Evolutionary conservation across 1,140 invertebrate genomes (phyloP).

Genomic region (Ladona fulva): DNA sequence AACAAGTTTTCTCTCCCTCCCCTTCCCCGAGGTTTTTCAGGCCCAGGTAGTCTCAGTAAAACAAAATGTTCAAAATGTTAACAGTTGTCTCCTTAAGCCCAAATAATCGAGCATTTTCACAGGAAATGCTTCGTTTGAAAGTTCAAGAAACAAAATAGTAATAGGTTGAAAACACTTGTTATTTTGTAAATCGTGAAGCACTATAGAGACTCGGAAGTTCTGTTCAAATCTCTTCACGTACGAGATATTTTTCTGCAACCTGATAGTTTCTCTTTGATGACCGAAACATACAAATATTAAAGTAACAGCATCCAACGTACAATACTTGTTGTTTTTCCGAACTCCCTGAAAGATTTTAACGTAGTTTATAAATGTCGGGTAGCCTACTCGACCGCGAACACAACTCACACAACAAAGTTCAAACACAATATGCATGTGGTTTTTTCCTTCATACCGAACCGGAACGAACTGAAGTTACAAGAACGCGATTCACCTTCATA

Average conservation of each 20-base stretch:
- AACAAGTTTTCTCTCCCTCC: too few relatives aligned
- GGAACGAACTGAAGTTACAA: too few relatives aligned
- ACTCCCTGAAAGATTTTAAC: not conserved
- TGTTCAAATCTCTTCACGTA: not conserved
- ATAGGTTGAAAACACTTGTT: not conserved
- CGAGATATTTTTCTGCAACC: not conserved
- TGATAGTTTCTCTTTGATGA: not conserved
- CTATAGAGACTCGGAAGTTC: not conserved
- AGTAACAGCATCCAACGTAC: not conserved
- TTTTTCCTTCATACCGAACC: not conserved
- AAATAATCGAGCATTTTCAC: not conserved
- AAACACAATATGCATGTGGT: not conserved
- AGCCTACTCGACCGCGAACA: not conserved
- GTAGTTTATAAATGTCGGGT: not conserved
- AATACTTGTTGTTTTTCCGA: not conserved
- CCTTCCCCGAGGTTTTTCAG: not conserved
- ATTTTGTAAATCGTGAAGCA: not conserved
- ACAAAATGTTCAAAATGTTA: conserved; percentile 5
- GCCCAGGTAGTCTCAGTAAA: not conserved
- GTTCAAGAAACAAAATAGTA: not conserved
- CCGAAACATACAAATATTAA: not conserved
- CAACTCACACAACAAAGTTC: not conserved
- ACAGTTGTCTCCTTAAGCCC: not conserved
- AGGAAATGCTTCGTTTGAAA: not conserved
- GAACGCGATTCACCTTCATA: too few relatives aligned